Evolutionary conservation across 2,888 invertebrate genomes (phyloP), one percentile per base, ranked within the genome.

Genomic region (Chaetogeoica ovagalla): DNA sequence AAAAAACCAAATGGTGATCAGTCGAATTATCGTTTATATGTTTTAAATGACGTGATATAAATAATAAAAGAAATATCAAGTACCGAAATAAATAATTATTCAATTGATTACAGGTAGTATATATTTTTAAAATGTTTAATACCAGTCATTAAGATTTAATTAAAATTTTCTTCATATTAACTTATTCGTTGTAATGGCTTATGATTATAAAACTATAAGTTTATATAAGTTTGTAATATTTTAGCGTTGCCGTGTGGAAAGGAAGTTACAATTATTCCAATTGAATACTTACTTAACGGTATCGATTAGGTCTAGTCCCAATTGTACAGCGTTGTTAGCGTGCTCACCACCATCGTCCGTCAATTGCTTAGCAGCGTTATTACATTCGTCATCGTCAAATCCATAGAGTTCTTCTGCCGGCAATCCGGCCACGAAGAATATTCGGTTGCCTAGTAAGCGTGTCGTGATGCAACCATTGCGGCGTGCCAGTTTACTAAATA

Each of bases 381-480:
- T 65, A n/a, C 17, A 21, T 30, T 37, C 55, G 9, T 65, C 65
- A 11, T 75, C 43, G 15, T 75, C 23, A n/a, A 43, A 23, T 7
- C n/a, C 19, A 68, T 68, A 75, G 30, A 93, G 91, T 59, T 96
- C 89, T 17, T 95, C 92, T 85, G 96, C 96, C 23, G 96, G 96
- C 84, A 97, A 88, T 30, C 97, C 97, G 83, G 93, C 93, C 83
- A 95, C 94, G 87, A 95, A 95, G 88, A 96, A 96, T 89, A 96
- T 97, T 86, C 96, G 96, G 87, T 96, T 96, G 72, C 96, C 96
- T 83, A 94, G 89, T 85, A 94, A 93, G 88, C 93, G 93, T 85
- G 94, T 94, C 84, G 93, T 90, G 85, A 94, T 89, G 85, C 93
- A 94, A 85, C 93, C 92, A 87, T 94, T 94, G 85, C 94, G 93